phyloP scores from a whole-genome alignment of 2,888 invertebrate species.

The Helicoverpa assulta region DNA sequence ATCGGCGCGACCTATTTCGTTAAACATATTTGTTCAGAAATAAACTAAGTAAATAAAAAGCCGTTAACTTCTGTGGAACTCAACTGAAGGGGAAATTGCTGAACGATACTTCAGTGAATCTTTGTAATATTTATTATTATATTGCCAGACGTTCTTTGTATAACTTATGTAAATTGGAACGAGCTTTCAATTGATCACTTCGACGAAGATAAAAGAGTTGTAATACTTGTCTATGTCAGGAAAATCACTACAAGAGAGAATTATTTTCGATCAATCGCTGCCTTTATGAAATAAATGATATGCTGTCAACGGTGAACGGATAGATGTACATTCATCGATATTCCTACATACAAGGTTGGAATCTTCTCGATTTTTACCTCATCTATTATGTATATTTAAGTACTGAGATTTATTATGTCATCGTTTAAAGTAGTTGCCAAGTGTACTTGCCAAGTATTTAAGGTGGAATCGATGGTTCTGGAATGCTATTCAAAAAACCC shows the following conservation, averaged over 20 bases:
- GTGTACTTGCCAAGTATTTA: slow-evolving; percentile 12
- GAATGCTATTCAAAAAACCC: background rate
- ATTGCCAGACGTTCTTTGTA: slow-evolving; percentile 4
- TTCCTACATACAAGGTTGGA: background rate
- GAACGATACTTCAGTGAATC: slow-evolving; percentile 13
- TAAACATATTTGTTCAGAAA: slow-evolving; percentile 12
- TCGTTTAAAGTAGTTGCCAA: slow-evolving; percentile 17
- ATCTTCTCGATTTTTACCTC: background rate
- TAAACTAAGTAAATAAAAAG: slow-evolving; percentile 21
- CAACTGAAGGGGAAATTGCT: slow-evolving; percentile 8
- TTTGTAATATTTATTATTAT: slow-evolving; percentile 6
- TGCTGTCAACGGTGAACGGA: slow-evolving; percentile 1
- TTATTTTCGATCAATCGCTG: slow-evolving; percentile 1
- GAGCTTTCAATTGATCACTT: slow-evolving; percentile 21
- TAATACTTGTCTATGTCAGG: background rate
- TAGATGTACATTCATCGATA: background rate
- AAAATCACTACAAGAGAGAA: slow-evolving; percentile 17
- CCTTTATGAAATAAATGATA: slow-evolving; percentile 23
- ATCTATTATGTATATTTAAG: background rate
- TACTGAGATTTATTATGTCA: slow-evolving; percentile 3
- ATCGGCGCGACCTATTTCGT: background rate
- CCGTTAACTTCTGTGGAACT: slow-evolving; percentile 18
- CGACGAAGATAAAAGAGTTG: slow-evolving; percentile 31
- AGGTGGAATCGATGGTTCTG: background rate
- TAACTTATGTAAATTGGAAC: slow-evolving; percentile 29